Conservation (phyloP, 2,888 invertebrate genomes). For the Andrena minutula region DNA sequence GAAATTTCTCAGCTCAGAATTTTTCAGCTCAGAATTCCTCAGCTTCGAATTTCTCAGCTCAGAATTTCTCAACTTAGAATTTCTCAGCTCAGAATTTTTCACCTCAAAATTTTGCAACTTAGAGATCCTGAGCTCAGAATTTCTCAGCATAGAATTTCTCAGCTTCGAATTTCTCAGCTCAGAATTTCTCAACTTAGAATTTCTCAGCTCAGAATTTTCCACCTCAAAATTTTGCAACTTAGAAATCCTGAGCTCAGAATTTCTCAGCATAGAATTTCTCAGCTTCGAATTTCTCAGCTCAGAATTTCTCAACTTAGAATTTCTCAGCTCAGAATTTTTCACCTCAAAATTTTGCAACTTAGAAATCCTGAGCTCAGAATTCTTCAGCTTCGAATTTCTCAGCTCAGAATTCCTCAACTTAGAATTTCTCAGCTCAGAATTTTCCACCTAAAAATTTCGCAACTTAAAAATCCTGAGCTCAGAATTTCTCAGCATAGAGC, state of each 20-base stretch:
- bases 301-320: not conserved
- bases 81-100: slow-evolving; percentile 5
- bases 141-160: slow-evolving; percentile 7
- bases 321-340: not conserved
- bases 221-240: too few species aligned
- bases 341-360: slow-evolving; percentile 4
- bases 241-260: too few species aligned
- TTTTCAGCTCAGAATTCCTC: slow-evolving; percentile 6
- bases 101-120: not conserved
- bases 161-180: not conserved
- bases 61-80: not conserved
- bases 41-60: not conserved
- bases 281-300: slow-evolving; percentile 11
- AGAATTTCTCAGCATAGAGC: slow-evolving; percentile 6
- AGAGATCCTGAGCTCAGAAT: not conserved
- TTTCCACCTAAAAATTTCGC: not conserved
- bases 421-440: not conserved
- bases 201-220: slow-evolving; percentile 1
- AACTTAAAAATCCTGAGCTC: not conserved
- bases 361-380: not conserved
- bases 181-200: not conserved
- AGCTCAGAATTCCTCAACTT: slow-evolving; percentile 12
- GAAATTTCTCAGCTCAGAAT: not conserved
- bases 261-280: not conserved
- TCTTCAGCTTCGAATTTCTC: not conserved